phyloP scores from a whole-genome alignment of 2,797 vertebrate genomes.

The Sebastes itinus region DNA sequence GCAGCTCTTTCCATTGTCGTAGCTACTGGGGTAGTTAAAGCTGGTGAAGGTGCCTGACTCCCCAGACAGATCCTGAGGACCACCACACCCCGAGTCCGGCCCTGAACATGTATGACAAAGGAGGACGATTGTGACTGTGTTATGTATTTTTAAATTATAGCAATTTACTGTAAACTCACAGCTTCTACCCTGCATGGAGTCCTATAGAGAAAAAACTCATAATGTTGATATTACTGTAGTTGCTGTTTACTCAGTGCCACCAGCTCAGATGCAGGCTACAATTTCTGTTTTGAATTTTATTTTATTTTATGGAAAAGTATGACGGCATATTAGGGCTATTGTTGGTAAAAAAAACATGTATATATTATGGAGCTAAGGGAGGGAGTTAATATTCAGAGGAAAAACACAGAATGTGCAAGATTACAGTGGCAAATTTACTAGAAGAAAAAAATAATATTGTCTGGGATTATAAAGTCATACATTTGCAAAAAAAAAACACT shows the following conservation, averaged over 20 bases:
- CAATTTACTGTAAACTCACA: background rate
- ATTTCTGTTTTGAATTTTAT: background rate
- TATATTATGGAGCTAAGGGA: too few relatives aligned
- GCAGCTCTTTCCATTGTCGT: slow-evolving; percentile 79
- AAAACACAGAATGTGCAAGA: too few relatives aligned
- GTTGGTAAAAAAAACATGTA: too few relatives aligned
- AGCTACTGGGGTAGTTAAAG: slow-evolving; percentile 79
- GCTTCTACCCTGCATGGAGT: background rate
- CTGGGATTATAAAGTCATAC: too few relatives aligned
- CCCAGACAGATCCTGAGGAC: slow-evolving; percentile 65
- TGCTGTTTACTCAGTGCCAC: background rate
- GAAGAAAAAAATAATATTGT: too few relatives aligned
- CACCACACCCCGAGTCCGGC: slow-evolving; percentile 66
- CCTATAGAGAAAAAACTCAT: background rate
- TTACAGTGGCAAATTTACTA: too few relatives aligned
- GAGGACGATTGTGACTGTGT: background rate
- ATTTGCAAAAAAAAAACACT: too few relatives aligned
- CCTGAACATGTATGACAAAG: slow-evolving; percentile 18
- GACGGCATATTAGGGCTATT: too few relatives aligned
- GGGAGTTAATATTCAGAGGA: too few relatives aligned
- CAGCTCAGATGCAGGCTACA: background rate
- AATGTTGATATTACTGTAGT: background rate
- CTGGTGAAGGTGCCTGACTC: slow-evolving; percentile 81
- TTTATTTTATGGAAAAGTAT: background rate
- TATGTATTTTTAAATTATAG: background rate